A percentile compares a stretch with the other conserved stretches of the same genome.
Conservation (phyloP, 2,888 invertebrate species). For the Caenorhabditis wallacei region DNA sequence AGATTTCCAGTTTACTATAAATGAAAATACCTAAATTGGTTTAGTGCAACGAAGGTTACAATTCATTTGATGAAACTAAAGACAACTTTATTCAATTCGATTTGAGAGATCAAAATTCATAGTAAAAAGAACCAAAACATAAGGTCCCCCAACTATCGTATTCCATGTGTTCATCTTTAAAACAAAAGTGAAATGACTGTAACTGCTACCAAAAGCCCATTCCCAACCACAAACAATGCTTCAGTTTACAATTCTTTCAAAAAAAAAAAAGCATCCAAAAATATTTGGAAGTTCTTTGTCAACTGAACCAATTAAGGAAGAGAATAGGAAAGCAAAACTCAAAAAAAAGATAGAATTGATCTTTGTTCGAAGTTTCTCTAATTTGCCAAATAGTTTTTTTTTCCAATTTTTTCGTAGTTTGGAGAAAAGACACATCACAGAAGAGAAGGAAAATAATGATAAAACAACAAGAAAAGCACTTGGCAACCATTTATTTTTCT, state of each 20-base stretch:
- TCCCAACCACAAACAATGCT: too few species aligned
- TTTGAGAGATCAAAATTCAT: too few species aligned
- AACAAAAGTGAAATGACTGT: too few species aligned
- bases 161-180: too few species aligned
- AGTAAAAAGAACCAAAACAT: too few species aligned
- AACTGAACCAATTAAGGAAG: not conserved
- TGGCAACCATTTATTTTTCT: slow-evolving; percentile 23
- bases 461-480: slow-evolving; percentile 39
- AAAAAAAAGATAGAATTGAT: slow-evolving; percentile 33
- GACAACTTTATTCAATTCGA: too few species aligned
- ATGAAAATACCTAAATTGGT: not conserved
- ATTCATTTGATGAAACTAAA: not conserved
- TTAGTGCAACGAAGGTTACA: not conserved
- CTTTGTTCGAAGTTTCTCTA: slow-evolving; percentile 47
- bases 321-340: slow-evolving; percentile 22
- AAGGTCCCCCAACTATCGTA: too few species aligned
- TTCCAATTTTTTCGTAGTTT: slow-evolving; percentile 15
- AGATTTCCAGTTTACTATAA: slow-evolving; percentile 1
- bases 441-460: slow-evolving; percentile 10
- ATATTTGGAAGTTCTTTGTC: slow-evolving; percentile 8
- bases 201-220: too few species aligned
- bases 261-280: not conserved
- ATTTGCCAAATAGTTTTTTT: slow-evolving; percentile 55
- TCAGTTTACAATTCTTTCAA: too few species aligned
- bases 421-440: slow-evolving; percentile 26